Percentiles rank a stretch among this genome's conserved stretches.
Evolutionary conservation across 2,888 invertebrate genomes (phyloP).

Genomic region (Apotomis betuletana): DNA sequence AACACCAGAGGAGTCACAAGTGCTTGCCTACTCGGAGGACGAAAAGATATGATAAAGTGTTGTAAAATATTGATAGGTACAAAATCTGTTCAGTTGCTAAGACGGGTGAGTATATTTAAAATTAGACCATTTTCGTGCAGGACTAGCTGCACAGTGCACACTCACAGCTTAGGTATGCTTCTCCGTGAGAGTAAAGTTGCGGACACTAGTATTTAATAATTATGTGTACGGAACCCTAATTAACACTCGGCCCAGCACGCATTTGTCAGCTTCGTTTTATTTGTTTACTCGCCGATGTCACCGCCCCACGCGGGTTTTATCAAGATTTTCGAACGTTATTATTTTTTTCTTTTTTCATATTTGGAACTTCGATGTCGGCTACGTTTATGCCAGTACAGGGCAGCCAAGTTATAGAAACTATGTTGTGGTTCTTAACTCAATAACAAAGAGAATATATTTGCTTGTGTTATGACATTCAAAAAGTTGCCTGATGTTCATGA

Average conservation of each 20-base stretch:
- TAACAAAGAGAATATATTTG: conserved; percentile 10
- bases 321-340: conserved; percentile 54
- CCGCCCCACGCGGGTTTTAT: conserved; percentile 67
- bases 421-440: neutral
- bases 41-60: too few species aligned
- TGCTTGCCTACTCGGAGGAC: too few species aligned
- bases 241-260: conserved; percentile 17
- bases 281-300: conserved; percentile 60
- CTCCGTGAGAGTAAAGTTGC: too few species aligned
- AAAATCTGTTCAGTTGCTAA: too few species aligned
- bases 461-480: neutral
- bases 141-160: too few species aligned
- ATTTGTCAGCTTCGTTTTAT: conserved; percentile 42
- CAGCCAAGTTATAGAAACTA: neutral
- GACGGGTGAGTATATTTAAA: too few species aligned
- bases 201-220: neutral
- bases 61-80: too few species aligned
- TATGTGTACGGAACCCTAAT: conserved; percentile 27
- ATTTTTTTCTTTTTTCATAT: conserved; percentile 44
- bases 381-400: conserved; percentile 58
- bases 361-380: conserved; percentile 52
- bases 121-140: too few species aligned
- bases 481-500: conserved; percentile 1
- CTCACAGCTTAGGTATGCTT: too few species aligned
- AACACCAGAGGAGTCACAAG: too few species aligned